A percentile compares a stretch with the other conserved stretches of the same genome.
These are phyloP conservation scores for Polydesmus complanatus DNA, from an alignment of 2,888 invertebrate genomes.

Conservation along the genomic window DNA sequence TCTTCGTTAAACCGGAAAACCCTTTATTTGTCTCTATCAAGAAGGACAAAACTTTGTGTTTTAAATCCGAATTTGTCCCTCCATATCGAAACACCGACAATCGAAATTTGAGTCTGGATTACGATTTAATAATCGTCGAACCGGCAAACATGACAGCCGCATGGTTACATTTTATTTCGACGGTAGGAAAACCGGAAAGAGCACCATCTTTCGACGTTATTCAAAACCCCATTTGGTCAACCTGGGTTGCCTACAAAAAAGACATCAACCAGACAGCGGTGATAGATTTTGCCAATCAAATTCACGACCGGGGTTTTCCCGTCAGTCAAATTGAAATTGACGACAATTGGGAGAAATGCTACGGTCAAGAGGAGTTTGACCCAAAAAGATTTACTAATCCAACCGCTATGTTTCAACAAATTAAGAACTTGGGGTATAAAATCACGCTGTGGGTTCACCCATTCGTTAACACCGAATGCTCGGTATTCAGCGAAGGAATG, in stretches of 20 bases:
- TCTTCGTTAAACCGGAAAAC: constrained; percentile 46
- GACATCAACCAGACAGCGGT: constrained; percentile 50
- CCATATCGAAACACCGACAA: constrained; percentile 37
- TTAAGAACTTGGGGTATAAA: constrained; percentile 26
- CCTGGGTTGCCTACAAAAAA: constrained; percentile 61
- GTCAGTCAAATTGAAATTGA: constrained; percentile 39
- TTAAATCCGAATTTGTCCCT: constrained; percentile 42
- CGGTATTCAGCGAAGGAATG: constrained; percentile 24
- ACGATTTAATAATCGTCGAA: background rate
- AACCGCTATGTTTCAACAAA: constrained; percentile 24
- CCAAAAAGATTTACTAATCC: constrained; percentile 28
- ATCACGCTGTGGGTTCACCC: constrained; percentile 28
- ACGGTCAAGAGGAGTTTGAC: too few relatives aligned
- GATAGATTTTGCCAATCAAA: constrained; percentile 50
- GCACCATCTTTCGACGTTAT: constrained; percentile 56
- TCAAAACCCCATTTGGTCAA: constrained; percentile 71
- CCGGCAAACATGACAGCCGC: too few relatives aligned
- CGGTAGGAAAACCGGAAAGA: constrained; percentile 40
- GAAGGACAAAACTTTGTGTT: constrained; percentile 39
- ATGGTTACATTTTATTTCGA: background rate
- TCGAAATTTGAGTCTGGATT: background rate
- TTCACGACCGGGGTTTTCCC: constrained; percentile 47
- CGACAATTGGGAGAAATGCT: constrained; percentile 33
- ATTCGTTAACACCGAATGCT: constrained; percentile 27
- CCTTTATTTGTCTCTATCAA: constrained; percentile 61